A percentile compares a stretch with the other conserved stretches of the same genome.
These are phyloP conservation scores for Eospalax fontanierii DNA, from an alignment of 2,797 vertebrate species.

Conservation along the genomic window DNA sequence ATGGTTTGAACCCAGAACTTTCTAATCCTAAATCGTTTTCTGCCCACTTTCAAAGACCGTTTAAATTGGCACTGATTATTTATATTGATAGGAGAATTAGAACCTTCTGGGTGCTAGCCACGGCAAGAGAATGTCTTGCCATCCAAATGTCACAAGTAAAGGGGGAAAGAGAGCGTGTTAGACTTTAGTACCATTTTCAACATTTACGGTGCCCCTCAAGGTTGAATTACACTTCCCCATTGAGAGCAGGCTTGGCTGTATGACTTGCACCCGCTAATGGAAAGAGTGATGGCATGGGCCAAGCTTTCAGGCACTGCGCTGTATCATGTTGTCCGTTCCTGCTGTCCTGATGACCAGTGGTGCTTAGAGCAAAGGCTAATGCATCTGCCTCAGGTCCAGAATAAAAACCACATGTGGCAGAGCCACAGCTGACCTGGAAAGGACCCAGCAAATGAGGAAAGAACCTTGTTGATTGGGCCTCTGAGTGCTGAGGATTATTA, in stretches of 20 bases:
- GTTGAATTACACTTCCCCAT: not conserved
- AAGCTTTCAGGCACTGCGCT: not conserved
- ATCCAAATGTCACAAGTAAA: conserved; percentile 7
- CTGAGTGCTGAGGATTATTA: not conserved
- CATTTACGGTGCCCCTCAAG: not conserved
- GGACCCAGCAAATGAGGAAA: not conserved
- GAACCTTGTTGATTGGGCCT: not conserved
- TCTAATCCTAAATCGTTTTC: conserved; percentile 35
- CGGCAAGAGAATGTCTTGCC: not conserved
- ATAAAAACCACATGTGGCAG: not conserved
- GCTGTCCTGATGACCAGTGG: not conserved
- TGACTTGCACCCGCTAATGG: conserved; percentile 1
- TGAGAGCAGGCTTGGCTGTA: conserved; percentile 8
- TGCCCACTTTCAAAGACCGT: conserved; percentile 33
- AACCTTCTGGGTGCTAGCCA: not conserved
- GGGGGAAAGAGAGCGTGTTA: not conserved
- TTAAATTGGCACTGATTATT: not conserved
- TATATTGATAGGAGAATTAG: not conserved
- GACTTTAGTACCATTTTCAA: conserved; percentile 18
- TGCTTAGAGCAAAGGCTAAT: not conserved
- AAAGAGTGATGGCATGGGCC: not conserved
- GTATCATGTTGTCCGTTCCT: conserved; percentile 6
- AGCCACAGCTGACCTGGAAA: conserved; percentile 35
- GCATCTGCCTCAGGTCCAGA: not conserved
- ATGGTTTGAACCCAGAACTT: conserved; percentile 26